Evolutionary conservation across 2,113 vertebrate genomes (phyloP).

Genomic region (Perca schrenkii): DNA sequence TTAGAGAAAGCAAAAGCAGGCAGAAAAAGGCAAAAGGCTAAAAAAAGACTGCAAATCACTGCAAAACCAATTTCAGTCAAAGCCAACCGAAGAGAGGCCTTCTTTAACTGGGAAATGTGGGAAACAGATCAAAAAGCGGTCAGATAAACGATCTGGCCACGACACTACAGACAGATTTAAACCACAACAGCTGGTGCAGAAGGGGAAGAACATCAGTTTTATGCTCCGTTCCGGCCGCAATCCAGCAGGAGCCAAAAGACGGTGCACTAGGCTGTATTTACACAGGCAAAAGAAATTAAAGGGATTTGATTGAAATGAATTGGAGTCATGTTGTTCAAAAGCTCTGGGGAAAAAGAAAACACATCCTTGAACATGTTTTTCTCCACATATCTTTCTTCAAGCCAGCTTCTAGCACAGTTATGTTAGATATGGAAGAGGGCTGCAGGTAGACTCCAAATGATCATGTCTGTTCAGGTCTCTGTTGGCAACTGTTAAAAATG

Average conservation of each 20-base stretch:
- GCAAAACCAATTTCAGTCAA: slow-evolving; percentile 61
- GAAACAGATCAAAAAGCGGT: slow-evolving; percentile 70
- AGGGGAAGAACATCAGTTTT: slow-evolving; percentile 65
- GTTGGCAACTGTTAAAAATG: slow-evolving; percentile 3
- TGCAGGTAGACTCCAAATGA: slow-evolving; percentile 26
- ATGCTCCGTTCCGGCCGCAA: slow-evolving; percentile 54
- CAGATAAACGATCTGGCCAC: slow-evolving; percentile 72
- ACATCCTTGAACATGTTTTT: slow-evolving; percentile 20
- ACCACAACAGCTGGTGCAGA: slow-evolving; percentile 79
- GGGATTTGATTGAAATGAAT: slow-evolving; percentile 49
- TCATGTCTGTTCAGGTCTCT: slow-evolving; percentile 16
- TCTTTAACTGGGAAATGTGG: slow-evolving; percentile 65
- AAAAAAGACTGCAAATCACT: slow-evolving; percentile 42
- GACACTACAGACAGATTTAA: slow-evolving; percentile 69
- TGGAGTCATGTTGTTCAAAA: slow-evolving; percentile 36
- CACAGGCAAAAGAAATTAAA: slow-evolving; percentile 48
- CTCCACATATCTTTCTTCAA: slow-evolving; percentile 16
- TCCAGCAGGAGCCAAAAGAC: slow-evolving; percentile 56
- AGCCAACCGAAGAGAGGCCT: slow-evolving; percentile 54
- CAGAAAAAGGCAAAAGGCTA: slow-evolving; percentile 32
- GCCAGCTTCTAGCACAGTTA: background rate
- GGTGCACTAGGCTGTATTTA: slow-evolving; percentile 50
- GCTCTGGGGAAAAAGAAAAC: slow-evolving; percentile 5
- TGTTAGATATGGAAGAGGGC: background rate
- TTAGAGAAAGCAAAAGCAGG: slow-evolving; percentile 10